Evolutionary conservation across 2,797 vertebrate genomes (phyloP).

Genomic region (Buceros bicornis): DNA sequence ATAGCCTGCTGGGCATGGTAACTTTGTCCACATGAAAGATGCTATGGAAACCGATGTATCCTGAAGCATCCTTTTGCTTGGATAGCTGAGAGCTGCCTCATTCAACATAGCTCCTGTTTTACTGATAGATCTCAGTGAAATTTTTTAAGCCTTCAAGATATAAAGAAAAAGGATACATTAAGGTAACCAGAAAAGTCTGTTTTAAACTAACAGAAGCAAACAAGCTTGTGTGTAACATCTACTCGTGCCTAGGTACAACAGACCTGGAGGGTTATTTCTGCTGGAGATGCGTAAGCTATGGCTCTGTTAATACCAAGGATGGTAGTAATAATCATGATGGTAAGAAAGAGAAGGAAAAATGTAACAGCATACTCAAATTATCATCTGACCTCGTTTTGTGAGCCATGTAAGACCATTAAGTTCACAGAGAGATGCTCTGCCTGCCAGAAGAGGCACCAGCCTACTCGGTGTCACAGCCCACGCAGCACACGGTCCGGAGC

Average conservation of each 20-base stretch:
- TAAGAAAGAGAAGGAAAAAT: not conserved
- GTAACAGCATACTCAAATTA: not conserved
- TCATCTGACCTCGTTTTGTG: not conserved
- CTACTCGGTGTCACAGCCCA: not conserved
- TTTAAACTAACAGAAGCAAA: constrained; percentile 15
- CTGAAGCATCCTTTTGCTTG: not conserved
- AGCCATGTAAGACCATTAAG: not conserved
- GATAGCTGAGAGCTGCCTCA: not conserved
- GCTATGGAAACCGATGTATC: not conserved
- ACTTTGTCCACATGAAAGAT: constrained; percentile 31
- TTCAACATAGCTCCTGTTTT: not conserved
- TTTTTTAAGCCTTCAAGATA: constrained; percentile 25
- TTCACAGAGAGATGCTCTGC: not conserved
- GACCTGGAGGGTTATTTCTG: not conserved
- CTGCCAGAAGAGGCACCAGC: not conserved
- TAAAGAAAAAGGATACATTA: not conserved
- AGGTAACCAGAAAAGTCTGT: not conserved
- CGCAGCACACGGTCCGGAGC: not conserved
- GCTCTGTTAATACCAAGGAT: not conserved
- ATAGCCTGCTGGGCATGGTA: not conserved
- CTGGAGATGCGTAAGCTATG: not conserved
- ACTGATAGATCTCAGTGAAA: not conserved
- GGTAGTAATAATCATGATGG: not conserved
- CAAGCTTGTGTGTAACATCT: not conserved
- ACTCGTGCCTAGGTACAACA: not conserved